Base-by-base conservation (phyloP, 2,797 vertebrate species). In the Pangasius mekongensis region DNA sequence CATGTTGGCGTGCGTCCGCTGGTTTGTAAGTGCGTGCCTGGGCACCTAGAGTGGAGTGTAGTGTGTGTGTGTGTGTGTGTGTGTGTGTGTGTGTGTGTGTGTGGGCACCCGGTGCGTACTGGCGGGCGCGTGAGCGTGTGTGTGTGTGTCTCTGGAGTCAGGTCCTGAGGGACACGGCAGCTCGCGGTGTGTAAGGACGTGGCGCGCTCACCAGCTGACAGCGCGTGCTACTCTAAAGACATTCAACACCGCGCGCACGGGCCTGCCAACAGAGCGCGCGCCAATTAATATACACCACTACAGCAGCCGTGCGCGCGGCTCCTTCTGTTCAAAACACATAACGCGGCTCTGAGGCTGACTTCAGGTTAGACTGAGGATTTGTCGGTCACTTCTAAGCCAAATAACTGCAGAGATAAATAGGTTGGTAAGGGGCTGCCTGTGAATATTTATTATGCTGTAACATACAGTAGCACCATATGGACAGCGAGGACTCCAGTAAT, bases 141-240 rank as follows among this genome's bases (percentile, higher is more conserved):
- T 91, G 91, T 91, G 91, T 87, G 89, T 87, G 92, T 92, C 92
- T 94, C 94, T 94, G 87, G 92, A 93, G 93, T 89, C 95, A 91
- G 92, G 95, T 98, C 98, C 97, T 97, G 91, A 93, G 97, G 97
- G 98, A 97, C 96, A 89, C 47, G 92, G 92, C 86, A 92, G 88
- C 74, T 84, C 62, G 56, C 87, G 49, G 90, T 95, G 88, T 91
- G 96, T 96, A 94, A 96, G 95, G 95, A 94, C 94, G 93, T 95
- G 92, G 96, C 96, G 97, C 98, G 98, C 98, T 98, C 97, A 97
- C 98, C 98, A 99, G 98, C 98, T 99, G 98, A 99, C 98, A 97
- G 96, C 97, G 97, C 96, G 97, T 97, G 97, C 97, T 97, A 94
- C 93, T 94, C 94, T 95, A 95, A 96, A 97, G 97, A 97, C 97